A percentile compares a stretch with the other conserved stretches of the same genome.
Evolutionary conservation across 2,113 vertebrate species (phyloP).

Genomic region (Thamnophis sirtalis): DNA sequence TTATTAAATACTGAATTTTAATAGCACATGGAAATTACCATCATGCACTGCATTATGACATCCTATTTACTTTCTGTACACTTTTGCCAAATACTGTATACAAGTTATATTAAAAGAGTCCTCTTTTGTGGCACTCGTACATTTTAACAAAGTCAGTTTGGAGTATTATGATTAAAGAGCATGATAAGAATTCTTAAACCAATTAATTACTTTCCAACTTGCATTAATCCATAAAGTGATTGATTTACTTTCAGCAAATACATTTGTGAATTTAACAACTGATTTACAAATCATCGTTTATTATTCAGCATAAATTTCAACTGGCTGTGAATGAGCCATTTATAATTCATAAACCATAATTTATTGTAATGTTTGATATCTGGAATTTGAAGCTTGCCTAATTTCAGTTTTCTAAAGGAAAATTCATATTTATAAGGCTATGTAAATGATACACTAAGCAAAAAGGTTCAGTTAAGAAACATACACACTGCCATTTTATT

Average conservation of each 20-base stretch:
- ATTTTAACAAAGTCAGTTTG: neutral
- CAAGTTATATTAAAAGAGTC: neutral
- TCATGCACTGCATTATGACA: neutral
- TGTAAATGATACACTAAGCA: neutral
- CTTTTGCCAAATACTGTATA: neutral
- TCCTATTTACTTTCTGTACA: neutral
- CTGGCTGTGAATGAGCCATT: neutral
- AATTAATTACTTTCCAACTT: neutral
- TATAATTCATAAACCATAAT: neutral
- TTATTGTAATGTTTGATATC: neutral
- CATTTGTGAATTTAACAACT: neutral
- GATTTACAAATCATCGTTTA: neutral
- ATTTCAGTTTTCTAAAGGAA: neutral
- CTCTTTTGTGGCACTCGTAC: neutral
- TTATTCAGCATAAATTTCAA: neutral
- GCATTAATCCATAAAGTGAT: neutral
- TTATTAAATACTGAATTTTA: neutral
- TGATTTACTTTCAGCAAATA: neutral
- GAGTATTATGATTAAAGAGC: neutral
- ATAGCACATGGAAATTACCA: neutral
- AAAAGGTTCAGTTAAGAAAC: neutral
- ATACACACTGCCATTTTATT: neutral
- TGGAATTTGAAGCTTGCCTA: neutral
- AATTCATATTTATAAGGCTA: neutral
- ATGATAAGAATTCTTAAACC: neutral